Evolutionary conservation across 2,888 invertebrate species (phyloP), one percentile per base, ranked within the genome.

Genomic region (Lasioglossum lativentre): DNA sequence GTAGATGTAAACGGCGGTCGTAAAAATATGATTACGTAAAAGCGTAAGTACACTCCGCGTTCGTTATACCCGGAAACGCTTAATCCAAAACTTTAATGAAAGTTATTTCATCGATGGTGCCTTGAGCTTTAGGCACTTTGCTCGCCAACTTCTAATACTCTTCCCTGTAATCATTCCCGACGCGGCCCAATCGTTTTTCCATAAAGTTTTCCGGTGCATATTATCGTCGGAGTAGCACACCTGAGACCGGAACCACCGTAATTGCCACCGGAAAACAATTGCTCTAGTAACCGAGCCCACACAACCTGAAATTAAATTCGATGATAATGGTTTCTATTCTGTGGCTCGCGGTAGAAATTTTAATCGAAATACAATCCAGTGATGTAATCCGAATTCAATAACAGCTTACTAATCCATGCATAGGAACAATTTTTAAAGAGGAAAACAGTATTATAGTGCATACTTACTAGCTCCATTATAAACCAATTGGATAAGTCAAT

Each of bases 11-110:
- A 45, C 30, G 71, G 16, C 4, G 42, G 8, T 16, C 42, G 27
- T 30, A 45, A 19, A 72, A 72, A 30, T 72, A 72, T 45, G 71
- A 72, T 30, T 72, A 42, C 34, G 0, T n/a, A 14, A 23, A 10
- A 30, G 23, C n/a, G 23, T 4, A 8, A 34, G 34, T 38, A 27
- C n/a, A 42, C n/a, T 19, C 38, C 10, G 19, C 47, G 14, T 66
- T 70, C 72, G 42, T 75, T 72, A 83, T 59, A 52, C 47, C 12
- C 42, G 34, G 66, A 70, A 78, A 74, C 75, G 63, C 40, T 81
- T 87, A 81, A 79, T 81, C 66, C 56, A 27, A 56, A 80, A 84
- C 52, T 87, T 82, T 83, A 78, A 78, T 82, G 19, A 30, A 47
- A 78, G 34, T 76, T 68, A 77, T 40, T 68, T 45, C 30, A 34